Evolutionary conservation across 1,140 invertebrate genomes (phyloP).

Genomic region (Drosophila pandora): DNA sequence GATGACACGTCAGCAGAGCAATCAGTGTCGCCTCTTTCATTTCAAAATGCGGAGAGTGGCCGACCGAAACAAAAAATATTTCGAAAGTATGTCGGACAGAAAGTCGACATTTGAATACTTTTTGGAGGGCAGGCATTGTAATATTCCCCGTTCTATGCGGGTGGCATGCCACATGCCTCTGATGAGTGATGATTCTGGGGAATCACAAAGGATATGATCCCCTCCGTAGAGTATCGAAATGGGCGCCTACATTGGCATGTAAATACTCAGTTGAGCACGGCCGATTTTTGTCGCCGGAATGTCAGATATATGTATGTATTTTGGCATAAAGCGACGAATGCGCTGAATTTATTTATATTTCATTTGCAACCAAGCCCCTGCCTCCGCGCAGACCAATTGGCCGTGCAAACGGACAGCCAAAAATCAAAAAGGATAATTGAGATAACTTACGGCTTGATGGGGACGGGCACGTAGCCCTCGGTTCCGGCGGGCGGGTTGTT

Average conservation of each 20-base stretch:
- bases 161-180: no score
- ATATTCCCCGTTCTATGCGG: background rate
- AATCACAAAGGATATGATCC: background rate
- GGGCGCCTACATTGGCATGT: constrained; percentile 1
- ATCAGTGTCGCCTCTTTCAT: constrained; percentile 72
- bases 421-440: constrained; percentile 9
- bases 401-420: constrained; percentile 28
- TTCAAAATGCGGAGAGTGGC: constrained; percentile 19
- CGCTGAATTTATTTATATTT: constrained; percentile 67
- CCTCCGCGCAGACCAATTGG: constrained; percentile 45
- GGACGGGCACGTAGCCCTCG: constrained; percentile 89
- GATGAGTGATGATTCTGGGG: background rate
- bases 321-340: constrained; percentile 50
- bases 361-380: constrained; percentile 27
- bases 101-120: background rate
- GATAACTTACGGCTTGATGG: constrained; percentile 90
- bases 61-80: background rate
- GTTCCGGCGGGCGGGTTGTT: constrained; percentile 91
- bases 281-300: constrained; percentile 43
- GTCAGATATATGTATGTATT: constrained; percentile 47
- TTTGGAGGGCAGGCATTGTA: background rate
- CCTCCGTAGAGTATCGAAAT: constrained; percentile 13
- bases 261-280: constrained; percentile 21
- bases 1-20: constrained; percentile 59
- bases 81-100: background rate